phyloP scores from a whole-genome alignment of 2,113 vertebrate genomes.

The Alligator mississippiensis region DNA sequence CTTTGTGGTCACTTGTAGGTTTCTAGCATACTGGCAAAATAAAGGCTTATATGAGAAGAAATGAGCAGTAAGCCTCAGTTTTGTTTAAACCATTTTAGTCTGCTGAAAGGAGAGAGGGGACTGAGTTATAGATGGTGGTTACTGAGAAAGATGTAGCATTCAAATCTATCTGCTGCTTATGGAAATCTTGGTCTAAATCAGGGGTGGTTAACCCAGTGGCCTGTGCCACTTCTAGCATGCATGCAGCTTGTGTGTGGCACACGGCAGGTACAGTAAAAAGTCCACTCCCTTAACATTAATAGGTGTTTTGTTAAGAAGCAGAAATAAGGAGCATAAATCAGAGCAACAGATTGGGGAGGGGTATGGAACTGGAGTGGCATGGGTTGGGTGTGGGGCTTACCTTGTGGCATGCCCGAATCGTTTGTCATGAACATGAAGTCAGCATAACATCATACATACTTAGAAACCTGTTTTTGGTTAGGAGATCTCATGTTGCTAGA shows the following conservation, averaged over 20 bases:
- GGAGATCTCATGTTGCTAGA: background rate
- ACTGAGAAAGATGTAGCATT: background rate
- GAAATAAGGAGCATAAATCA: background rate
- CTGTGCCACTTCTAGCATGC: no score
- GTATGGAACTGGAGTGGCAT: no score
- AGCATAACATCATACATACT: background rate
- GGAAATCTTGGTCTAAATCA: background rate
- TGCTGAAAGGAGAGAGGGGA: background rate
- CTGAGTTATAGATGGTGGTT: background rate
- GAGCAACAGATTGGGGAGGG: no score
- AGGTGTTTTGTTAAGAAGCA: background rate
- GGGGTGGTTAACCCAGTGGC: no score
- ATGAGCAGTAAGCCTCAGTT: background rate
- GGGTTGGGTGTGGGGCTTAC: no score
- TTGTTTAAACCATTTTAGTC: background rate
- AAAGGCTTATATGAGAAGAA: background rate
- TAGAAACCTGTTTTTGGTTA: background rate
- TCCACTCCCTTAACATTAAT: background rate
- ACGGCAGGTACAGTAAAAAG: background rate
- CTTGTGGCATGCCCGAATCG: background rate
- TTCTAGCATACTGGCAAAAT: background rate
- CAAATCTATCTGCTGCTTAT: background rate
- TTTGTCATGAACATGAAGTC: background rate
- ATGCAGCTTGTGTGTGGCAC: no score
- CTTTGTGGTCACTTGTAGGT: background rate